These are phyloP conservation scores for Phoronis australis DNA, from an alignment of 2,888 invertebrate species.

Conservation along the genomic window DNA sequence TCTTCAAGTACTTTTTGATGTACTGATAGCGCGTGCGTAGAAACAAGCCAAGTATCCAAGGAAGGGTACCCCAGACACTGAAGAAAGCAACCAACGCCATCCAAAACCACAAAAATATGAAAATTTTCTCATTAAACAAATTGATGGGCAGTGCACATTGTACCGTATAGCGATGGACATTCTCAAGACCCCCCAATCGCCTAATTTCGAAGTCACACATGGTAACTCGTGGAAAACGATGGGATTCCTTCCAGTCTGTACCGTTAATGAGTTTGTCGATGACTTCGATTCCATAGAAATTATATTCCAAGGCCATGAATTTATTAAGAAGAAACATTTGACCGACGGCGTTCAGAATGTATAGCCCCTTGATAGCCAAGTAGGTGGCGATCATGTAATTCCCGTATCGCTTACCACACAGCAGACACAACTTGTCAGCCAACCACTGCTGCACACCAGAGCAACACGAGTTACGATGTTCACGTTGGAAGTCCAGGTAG, in stretches of 20 bases:
- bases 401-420: conserved; percentile 54
- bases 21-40: conserved; percentile 49
- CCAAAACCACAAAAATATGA: conserved; percentile 53
- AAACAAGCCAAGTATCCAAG: conserved; percentile 51
- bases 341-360: conserved; percentile 52
- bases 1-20: conserved; percentile 53
- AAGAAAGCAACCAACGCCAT: conserved; percentile 42
- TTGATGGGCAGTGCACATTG: too few species aligned
- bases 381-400: conserved; percentile 54
- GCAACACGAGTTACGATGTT: conserved; percentile 41
- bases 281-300: conserved; percentile 53
- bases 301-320: conserved; percentile 52
- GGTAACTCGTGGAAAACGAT: conserved; percentile 48
- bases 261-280: conserved; percentile 52
- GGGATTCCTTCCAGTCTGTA: conserved; percentile 39
- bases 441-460: conserved; percentile 38
- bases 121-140: too few species aligned
- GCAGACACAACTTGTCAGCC: conserved; percentile 40
- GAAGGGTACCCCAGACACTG: conserved; percentile 38
- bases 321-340: conserved; percentile 55
- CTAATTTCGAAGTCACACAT: conserved; percentile 51
- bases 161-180: conserved; percentile 52
- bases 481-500: conserved; percentile 49
- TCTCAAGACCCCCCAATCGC: conserved; percentile 45
- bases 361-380: conserved; percentile 50